Percentiles rank a stretch among this genome's conserved stretches.
Evolutionary conservation across 2,888 invertebrate genomes (phyloP).

Genomic region (Hypolimnas misippus): DNA sequence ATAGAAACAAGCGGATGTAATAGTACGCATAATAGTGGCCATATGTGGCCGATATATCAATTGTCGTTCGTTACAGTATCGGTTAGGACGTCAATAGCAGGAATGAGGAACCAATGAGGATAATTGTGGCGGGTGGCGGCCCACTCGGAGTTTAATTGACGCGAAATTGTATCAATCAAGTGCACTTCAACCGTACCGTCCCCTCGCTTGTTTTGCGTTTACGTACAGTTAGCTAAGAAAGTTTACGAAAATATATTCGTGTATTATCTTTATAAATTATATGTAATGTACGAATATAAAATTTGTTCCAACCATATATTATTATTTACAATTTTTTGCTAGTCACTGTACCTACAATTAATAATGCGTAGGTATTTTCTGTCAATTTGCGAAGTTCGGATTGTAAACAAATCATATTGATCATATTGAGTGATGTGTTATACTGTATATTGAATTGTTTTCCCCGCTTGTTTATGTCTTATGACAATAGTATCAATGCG

Average conservation of each 20-base stretch:
- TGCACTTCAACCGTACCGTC: conserved; percentile 47
- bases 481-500: conserved; percentile 48
- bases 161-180: conserved; percentile 79
- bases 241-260: conserved; percentile 3
- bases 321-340: too few relatives aligned
- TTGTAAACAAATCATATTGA: too few relatives aligned
- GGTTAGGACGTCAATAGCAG: conserved; percentile 49
- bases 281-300: too few relatives aligned
- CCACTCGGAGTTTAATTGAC: conserved; percentile 70
- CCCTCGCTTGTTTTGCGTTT: conserved; percentile 48
- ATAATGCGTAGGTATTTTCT: too few relatives aligned
- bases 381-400: too few relatives aligned
- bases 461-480: too few relatives aligned
- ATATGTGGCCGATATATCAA: conserved; percentile 37
- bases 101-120: conserved; percentile 79
- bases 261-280: too few relatives aligned
- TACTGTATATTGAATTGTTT: too few relatives aligned
- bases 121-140: conserved; percentile 68
- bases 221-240: conserved; percentile 13
- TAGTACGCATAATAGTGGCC: conserved; percentile 20
- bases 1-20: conserved; percentile 15
- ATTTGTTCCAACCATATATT: too few relatives aligned
- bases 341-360: too few relatives aligned
- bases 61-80: conserved; percentile 47
- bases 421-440: too few relatives aligned